These are phyloP conservation scores for Hestina assimilis DNA, from an alignment of 1,140 invertebrate species.

Conservation along the genomic window DNA sequence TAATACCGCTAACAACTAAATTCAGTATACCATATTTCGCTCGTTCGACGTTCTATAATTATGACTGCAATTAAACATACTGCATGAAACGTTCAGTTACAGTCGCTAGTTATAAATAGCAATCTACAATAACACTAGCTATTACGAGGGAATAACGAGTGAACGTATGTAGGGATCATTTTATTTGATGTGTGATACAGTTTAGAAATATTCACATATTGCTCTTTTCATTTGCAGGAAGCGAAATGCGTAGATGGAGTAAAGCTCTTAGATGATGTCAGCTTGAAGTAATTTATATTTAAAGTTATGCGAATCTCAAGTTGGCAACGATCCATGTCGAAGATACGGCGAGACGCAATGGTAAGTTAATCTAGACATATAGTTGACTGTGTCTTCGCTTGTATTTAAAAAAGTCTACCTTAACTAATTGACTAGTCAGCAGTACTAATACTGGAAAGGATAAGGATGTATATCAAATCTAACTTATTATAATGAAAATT, in stretches of 20 bases:
- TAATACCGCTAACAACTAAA: no score
- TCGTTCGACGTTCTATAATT: no score
- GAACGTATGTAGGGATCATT: no score
- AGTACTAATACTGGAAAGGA: no score
- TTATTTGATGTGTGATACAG: no score
- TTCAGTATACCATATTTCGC: no score
- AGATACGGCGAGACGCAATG: conserved; percentile 44
- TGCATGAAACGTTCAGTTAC: no score
- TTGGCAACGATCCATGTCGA: conserved; percentile 40
- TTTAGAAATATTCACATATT: not conserved
- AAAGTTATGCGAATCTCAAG: conserved; percentile 24
- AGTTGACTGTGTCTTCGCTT: not conserved
- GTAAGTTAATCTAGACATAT: conserved; percentile 33
- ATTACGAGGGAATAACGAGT: no score
- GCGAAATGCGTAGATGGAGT: not conserved
- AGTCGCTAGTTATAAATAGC: no score
- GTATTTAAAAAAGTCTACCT: not conserved
- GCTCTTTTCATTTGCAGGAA: not conserved
- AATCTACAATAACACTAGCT: conserved; percentile 1
- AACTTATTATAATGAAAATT: not conserved
- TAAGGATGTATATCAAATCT: no score
- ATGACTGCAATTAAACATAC: no score
- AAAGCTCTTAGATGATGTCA: not conserved
- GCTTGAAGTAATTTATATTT: not conserved
- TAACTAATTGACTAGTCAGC: no score